Conservation (phyloP, 1,140 invertebrate genomes). For the Cyphomyrmex costatus region DNA sequence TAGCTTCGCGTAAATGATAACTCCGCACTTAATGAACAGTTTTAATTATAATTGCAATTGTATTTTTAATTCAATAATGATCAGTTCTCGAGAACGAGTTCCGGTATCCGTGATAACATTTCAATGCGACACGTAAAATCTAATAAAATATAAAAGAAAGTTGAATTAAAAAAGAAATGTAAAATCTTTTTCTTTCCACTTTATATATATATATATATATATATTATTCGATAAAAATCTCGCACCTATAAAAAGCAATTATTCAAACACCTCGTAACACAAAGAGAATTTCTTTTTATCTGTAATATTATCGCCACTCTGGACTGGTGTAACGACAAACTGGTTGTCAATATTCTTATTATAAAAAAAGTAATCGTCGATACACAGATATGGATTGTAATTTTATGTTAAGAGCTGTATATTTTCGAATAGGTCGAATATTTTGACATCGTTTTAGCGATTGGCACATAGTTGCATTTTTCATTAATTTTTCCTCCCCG, state of each 20-base stretch:
- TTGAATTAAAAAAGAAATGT: slow-evolving; percentile 5
- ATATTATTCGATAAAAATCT: slow-evolving; percentile 13
- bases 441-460: background rate
- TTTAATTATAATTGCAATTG: slow-evolving; percentile 11
- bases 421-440: background rate
- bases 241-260: slow-evolving; percentile 35
- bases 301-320: background rate
- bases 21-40: slow-evolving; percentile 11
- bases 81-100: background rate
- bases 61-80: slow-evolving; percentile 26
- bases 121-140: background rate
- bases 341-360: slow-evolving; percentile 7
- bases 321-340: slow-evolving; percentile 24
- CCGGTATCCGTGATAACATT: background rate
- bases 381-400: slow-evolving; percentile 16
- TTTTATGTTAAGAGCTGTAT: background rate
- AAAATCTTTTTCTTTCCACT: background rate
- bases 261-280: slow-evolving; percentile 13
- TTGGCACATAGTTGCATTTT: background rate
- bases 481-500: too few relatives aligned
- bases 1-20: slow-evolving; percentile 24
- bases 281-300: slow-evolving; percentile 32
- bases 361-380: slow-evolving; percentile 6
- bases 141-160: slow-evolving; percentile 16
- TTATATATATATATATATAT: background rate